Percentiles rank a stretch among this genome's conserved stretches.
Evolutionary conservation across 2,888 invertebrate species (phyloP).

Genomic region (Trissonchulus sp.): DNA sequence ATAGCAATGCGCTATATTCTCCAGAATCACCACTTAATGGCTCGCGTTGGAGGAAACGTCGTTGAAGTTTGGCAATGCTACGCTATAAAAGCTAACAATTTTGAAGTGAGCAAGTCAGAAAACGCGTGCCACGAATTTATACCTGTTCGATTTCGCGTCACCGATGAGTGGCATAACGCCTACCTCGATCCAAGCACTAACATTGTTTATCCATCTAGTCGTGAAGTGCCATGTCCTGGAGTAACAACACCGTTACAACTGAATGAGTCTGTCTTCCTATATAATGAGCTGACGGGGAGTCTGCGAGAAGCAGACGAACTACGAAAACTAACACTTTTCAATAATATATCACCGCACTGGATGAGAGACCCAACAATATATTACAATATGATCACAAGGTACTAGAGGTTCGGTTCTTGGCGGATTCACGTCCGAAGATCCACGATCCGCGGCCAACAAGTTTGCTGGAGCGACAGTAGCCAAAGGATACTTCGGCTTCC

Average conservation of each 20-base stretch:
- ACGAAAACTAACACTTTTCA: neutral
- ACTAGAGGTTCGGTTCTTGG: conserved; percentile 2
- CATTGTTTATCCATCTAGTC: neutral
- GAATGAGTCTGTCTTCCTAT: neutral
- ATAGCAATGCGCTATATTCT: conserved; percentile 6
- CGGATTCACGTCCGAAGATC: neutral
- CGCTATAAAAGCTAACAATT: neutral
- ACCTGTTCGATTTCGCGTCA: neutral
- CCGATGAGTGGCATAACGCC: neutral
- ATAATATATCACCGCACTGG: neutral
- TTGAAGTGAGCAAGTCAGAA: neutral
- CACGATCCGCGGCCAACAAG: neutral
- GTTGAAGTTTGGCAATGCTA: conserved; percentile 6
- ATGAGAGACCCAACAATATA: neutral
- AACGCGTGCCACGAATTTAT: neutral
- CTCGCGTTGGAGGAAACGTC: neutral
- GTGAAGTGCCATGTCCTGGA: neutral
- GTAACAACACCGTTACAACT: neutral
- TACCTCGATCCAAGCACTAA: conserved; percentile 9
- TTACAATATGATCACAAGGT: conserved; percentile 7
- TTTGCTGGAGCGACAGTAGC: neutral
- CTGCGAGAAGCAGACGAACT: neutral
- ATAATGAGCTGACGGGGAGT: neutral
- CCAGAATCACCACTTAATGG: neutral
- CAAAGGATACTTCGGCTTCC: conserved; percentile 10